Percentiles rank a stretch among this genome's conserved stretches.
Evolutionary conservation across 1,140 invertebrate species (phyloP).

Genomic region (Oedothorax gibbosus): DNA sequence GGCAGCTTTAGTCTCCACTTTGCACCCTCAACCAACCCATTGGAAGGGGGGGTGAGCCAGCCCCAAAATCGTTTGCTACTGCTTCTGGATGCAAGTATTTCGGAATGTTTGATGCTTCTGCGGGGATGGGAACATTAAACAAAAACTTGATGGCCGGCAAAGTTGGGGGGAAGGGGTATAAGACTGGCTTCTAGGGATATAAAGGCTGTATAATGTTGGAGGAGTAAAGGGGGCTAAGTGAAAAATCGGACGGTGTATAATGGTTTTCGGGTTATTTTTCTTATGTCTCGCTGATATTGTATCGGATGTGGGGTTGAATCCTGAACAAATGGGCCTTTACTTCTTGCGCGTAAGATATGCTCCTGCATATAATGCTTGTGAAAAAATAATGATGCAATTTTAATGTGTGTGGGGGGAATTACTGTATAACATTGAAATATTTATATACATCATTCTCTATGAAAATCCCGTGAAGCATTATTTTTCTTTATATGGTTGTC

Average conservation of each 20-base stretch:
- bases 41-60: background rate
- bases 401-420: too few relatives aligned
- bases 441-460: too few relatives aligned
- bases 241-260: slow-evolving; percentile 34
- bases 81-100: background rate
- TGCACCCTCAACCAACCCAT: slow-evolving; percentile 16
- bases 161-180: background rate
- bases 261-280: slow-evolving; percentile 16
- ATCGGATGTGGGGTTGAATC: slow-evolving; percentile 3
- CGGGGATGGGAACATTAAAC: slow-evolving; percentile 44
- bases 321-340: background rate
- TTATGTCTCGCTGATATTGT: slow-evolving; percentile 11
- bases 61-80: background rate
- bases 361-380: background rate
- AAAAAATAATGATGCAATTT: too few relatives aligned
- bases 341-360: too few relatives aligned
- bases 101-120: slow-evolving; percentile 37
- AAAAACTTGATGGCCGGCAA: slow-evolving; percentile 37
- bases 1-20: slow-evolving; percentile 45
- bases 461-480: too few relatives aligned
- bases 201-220: background rate
- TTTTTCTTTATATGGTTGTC: too few relatives aligned
- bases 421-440: too few relatives aligned
- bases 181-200: too few relatives aligned
- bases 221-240: slow-evolving; percentile 5